Percentiles rank a stretch among this genome's conserved stretches.
phyloP scores from a whole-genome alignment of 2,113 vertebrate species.

The Lophura nycthemera region DNA sequence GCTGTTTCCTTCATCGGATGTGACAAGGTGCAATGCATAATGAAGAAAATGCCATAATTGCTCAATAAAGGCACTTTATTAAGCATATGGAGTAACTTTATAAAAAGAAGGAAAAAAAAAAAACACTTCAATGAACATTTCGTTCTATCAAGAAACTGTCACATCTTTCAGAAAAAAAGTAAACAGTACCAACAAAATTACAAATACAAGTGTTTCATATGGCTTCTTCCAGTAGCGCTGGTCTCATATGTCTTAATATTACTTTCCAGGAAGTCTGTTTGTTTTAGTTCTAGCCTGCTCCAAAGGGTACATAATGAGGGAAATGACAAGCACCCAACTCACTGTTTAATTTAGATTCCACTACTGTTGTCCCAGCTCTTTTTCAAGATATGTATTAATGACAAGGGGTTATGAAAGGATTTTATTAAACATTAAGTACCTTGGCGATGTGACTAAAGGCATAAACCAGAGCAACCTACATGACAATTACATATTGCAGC shows the following conservation, averaged over 20 bases:
- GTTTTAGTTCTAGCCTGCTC: conserved; percentile 74
- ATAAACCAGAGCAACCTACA: conserved; percentile 58
- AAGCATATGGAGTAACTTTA: conserved; percentile 68
- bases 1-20: conserved; percentile 63
- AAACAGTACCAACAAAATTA: neutral
- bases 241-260: conserved; percentile 64
- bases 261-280: conserved; percentile 74
- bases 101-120: neutral
- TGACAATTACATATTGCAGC: conserved; percentile 66
- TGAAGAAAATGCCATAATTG: conserved; percentile 77
- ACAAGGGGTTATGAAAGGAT: conserved; percentile 75
- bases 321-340: conserved; percentile 71
- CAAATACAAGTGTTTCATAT: conserved; percentile 50
- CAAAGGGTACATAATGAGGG: conserved; percentile 75
- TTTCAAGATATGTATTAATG: conserved; percentile 77
- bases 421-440: conserved; percentile 80
- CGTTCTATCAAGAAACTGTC: conserved; percentile 52
- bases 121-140: conserved; percentile 43
- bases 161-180: conserved; percentile 55
- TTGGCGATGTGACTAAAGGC: conserved; percentile 71
- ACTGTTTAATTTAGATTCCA: conserved; percentile 78
- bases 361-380: conserved; percentile 66
- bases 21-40: conserved; percentile 75
- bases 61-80: conserved; percentile 77
- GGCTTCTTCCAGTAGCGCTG: conserved; percentile 35